Evolutionary conservation across 2,113 vertebrate species (phyloP).

Genomic region (Alces alces): DNA sequence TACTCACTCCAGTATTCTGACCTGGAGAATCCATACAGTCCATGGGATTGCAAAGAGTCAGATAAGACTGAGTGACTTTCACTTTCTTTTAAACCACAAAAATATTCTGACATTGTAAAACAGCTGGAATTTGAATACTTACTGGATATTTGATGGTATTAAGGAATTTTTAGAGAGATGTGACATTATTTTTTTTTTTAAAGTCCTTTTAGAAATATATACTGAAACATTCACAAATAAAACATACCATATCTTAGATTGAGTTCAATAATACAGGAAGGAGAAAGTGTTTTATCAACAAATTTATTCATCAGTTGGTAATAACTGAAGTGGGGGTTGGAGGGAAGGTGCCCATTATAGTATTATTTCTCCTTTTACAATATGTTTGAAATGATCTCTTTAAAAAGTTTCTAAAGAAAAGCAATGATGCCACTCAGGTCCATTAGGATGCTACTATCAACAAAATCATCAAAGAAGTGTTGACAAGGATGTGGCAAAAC

Average conservation of each 20-base stretch:
- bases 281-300: background rate
- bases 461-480: background rate
- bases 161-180: background rate
- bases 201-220: background rate
- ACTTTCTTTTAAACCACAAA: background rate
- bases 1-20: background rate
- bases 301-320: background rate
- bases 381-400: background rate
- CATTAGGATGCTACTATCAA: background rate
- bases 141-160: background rate
- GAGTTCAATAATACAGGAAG: background rate
- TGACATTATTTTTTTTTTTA: background rate
- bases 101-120: background rate
- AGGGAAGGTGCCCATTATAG: background rate
- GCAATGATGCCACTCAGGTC: background rate
- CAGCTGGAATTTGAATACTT: background rate
- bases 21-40: background rate
- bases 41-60: background rate
- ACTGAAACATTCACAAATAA: background rate
- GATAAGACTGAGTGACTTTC: background rate
- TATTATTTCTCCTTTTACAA: background rate
- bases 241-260: background rate
- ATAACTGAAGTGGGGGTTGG: background rate
- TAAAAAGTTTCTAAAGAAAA: background rate
- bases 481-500: background rate